Conservation (phyloP, 2,113 vertebrate genomes). For the Vulpes ferrilata region DNA sequence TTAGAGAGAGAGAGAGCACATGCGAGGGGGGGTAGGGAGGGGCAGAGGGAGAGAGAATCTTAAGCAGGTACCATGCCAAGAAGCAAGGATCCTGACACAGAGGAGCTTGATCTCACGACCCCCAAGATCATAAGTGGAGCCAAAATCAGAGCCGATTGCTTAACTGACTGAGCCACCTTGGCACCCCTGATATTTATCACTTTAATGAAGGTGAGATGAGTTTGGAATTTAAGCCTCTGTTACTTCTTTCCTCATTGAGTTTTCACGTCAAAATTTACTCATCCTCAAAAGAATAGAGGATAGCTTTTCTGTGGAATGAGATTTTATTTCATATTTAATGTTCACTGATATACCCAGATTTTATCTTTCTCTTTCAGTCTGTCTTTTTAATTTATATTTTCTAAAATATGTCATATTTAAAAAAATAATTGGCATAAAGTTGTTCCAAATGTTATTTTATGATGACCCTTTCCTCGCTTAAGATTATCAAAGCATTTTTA, state of each 20-base stretch:
- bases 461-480: not conserved
- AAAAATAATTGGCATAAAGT: not conserved
- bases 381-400: not conserved
- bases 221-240: not conserved
- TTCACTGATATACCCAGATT: not conserved
- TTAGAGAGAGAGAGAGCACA: not conserved
- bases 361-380: not conserved
- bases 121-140: not conserved
- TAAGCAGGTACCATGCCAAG: not conserved
- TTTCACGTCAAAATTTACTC: not conserved
- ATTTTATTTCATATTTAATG: slow-evolving; percentile 2
- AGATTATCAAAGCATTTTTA: not conserved
- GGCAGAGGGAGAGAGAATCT: not conserved
- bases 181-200: not conserved
- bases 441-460: not conserved
- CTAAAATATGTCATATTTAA: not conserved
- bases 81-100: not conserved
- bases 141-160: not conserved
- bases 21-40: fast-evolving
- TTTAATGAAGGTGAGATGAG: not conserved
- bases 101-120: not conserved
- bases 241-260: not conserved
- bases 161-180: not conserved
- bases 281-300: not conserved
- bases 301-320: not conserved